Evolutionary conservation across 2,797 vertebrate species (phyloP).

Genomic region (Protonibea diacanthus): DNA sequence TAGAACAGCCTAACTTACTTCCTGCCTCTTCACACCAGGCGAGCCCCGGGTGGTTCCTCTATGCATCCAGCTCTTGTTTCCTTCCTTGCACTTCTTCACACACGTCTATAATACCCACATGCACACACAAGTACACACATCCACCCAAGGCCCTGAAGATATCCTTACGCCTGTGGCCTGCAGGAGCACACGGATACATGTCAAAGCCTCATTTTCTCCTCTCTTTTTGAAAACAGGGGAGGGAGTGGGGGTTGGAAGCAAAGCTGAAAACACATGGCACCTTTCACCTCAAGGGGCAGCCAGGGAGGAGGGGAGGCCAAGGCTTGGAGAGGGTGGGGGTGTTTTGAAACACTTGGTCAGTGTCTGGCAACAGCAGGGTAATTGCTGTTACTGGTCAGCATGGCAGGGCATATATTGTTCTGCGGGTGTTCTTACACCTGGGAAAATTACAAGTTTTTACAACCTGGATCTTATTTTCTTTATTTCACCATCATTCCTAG

Average conservation of each 20-base stretch:
- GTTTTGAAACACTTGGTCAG: slow-evolving; percentile 68
- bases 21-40: slow-evolving; percentile 78
- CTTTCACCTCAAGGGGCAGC: slow-evolving; percentile 77
- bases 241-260: slow-evolving; percentile 49
- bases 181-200: slow-evolving; percentile 55
- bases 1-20: slow-evolving; percentile 72
- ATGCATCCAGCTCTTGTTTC: slow-evolving; percentile 74
- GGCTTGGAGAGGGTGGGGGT: slow-evolving; percentile 28
- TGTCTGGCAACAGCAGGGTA: slow-evolving; percentile 59
- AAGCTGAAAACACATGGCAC: slow-evolving; percentile 79
- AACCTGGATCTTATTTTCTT: slow-evolving; percentile 21
- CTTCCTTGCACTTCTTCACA: slow-evolving; percentile 55
- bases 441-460: slow-evolving; percentile 33
- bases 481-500: background rate
- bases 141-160: slow-evolving; percentile 58
- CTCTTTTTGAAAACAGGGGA: slow-evolving; percentile 53
- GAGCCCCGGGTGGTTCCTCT: slow-evolving; percentile 70
- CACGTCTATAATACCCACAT: slow-evolving; percentile 15
- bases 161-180: slow-evolving; percentile 46
- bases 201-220: slow-evolving; percentile 70
- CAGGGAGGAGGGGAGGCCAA: slow-evolving; percentile 32
- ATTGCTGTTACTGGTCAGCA: slow-evolving; percentile 51
- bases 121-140: slow-evolving; percentile 27
- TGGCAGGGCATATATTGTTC: background rate
- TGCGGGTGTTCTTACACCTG: slow-evolving; percentile 19